Evolutionary conservation across 2,113 vertebrate genomes (phyloP).

Genomic region (Carollia perspicillata): DNA sequence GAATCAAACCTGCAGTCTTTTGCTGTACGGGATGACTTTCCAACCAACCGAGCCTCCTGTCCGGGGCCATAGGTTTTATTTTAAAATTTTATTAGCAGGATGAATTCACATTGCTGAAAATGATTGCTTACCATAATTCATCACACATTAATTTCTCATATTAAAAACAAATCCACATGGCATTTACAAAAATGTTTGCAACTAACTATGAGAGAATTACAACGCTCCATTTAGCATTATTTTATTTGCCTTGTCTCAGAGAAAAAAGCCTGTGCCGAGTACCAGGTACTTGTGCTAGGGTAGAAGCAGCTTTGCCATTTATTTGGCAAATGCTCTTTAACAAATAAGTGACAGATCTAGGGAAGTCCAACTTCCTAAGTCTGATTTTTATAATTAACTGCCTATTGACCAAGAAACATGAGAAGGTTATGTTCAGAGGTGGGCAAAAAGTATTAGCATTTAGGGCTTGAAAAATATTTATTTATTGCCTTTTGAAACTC

Average conservation of each 20-base stretch:
- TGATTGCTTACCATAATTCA: neutral
- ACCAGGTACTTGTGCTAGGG: neutral
- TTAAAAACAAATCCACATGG: neutral
- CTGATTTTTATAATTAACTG: neutral
- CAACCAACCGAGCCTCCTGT: too few relatives aligned
- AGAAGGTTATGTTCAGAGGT: neutral
- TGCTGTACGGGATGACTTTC: too few relatives aligned
- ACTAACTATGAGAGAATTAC: neutral
- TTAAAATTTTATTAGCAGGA: neutral
- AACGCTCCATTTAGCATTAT: neutral
- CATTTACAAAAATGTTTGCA: neutral
- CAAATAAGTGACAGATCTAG: neutral
- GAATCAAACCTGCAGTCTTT: too few relatives aligned
- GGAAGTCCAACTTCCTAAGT: neutral
- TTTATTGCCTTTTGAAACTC: neutral
- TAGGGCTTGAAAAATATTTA: conserved; percentile 17
- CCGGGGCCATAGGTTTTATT: neutral
- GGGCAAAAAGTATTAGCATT: conserved; percentile 4
- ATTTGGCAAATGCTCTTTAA: neutral
- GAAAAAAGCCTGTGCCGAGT: neutral
- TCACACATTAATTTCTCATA: neutral
- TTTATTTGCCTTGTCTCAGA: neutral
- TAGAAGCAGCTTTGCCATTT: neutral
- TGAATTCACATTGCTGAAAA: conserved; percentile 11
- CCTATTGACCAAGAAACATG: neutral